These are phyloP conservation scores for Chaenodraco wilsoni DNA, from an alignment of 2,797 vertebrate genomes.

Conservation along the genomic window DNA sequence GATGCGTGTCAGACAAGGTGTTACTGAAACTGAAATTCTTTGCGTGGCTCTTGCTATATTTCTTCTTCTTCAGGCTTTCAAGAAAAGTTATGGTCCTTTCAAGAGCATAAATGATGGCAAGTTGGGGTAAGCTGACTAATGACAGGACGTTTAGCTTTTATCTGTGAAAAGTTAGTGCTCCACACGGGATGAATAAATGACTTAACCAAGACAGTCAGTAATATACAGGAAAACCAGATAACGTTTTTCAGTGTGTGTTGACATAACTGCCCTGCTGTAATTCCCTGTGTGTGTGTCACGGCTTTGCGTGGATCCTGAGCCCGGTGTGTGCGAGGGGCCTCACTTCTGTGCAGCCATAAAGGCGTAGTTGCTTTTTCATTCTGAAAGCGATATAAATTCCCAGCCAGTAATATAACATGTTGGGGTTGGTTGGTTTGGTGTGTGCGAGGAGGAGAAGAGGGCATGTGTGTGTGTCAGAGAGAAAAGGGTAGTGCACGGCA, in stretches of 20 bases:
- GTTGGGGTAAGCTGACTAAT: slow-evolving; percentile 28
- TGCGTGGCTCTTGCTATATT: background rate
- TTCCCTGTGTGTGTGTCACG: slow-evolving; percentile 44
- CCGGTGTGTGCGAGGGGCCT: slow-evolving; percentile 48
- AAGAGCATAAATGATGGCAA: slow-evolving; percentile 26
- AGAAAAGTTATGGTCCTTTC: slow-evolving; percentile 32
- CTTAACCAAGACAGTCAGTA: slow-evolving; percentile 42
- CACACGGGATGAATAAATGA: slow-evolving; percentile 44
- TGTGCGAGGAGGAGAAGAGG: slow-evolving; percentile 10
- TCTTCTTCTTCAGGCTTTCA: slow-evolving; percentile 18
- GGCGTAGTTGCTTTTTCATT: slow-evolving; percentile 53
- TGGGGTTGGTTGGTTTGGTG: slow-evolving; percentile 45
- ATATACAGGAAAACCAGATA: slow-evolving; percentile 22
- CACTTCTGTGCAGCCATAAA: slow-evolving; percentile 55
- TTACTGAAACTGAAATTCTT: slow-evolving; percentile 17
- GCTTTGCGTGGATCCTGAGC: slow-evolving; percentile 35
- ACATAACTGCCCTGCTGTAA: slow-evolving; percentile 39
- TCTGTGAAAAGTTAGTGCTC: slow-evolving; percentile 43
- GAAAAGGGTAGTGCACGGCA: slow-evolving; percentile 26
- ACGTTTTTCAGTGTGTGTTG: slow-evolving; percentile 2
- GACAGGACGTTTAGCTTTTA: slow-evolving; percentile 47
- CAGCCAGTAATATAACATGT: slow-evolving; percentile 67
- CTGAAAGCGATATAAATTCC: slow-evolving; percentile 72
- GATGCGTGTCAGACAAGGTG: slow-evolving; percentile 19
- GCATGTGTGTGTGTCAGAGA: slow-evolving; percentile 53